phyloP scores from a whole-genome alignment of 2,888 invertebrate genomes.

The Syritta pipiens region DNA sequence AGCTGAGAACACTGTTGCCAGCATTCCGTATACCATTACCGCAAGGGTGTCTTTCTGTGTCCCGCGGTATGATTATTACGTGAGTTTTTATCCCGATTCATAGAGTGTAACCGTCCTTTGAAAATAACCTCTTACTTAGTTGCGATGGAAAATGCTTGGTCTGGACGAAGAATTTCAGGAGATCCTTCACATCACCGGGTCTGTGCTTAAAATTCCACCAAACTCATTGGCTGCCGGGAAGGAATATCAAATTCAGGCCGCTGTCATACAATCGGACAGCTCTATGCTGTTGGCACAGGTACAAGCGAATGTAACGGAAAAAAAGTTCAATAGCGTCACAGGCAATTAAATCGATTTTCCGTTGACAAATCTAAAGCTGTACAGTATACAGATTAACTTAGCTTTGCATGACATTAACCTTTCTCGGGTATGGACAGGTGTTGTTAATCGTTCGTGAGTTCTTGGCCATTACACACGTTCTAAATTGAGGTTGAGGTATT shows the following conservation, averaged over 20 bases:
- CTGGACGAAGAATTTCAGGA: conserved; percentile 69
- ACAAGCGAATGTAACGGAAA: not conserved
- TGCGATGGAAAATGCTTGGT: conserved; percentile 70
- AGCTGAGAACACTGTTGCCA: conserved; percentile 70
- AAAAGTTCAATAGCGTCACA: conserved; percentile 6
- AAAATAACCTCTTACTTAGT: conserved; percentile 1
- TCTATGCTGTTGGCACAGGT: not conserved
- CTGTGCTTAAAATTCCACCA: conserved; percentile 66
- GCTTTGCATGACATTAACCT: no score
- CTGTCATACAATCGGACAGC: conserved; percentile 51
- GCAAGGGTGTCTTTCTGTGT: conserved; percentile 70
- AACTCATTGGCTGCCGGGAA: conserved; percentile 68
- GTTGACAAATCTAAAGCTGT: conserved; percentile 1
- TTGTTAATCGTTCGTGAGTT: no score
- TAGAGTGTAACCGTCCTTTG: no score
- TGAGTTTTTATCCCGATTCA: no score
- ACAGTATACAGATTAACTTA: no score
- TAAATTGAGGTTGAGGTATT: no score
- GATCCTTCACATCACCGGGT: conserved; percentile 64
- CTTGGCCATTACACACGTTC: no score
- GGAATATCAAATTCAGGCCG: conserved; percentile 71
- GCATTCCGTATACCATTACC: conserved; percentile 64
- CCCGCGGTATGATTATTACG: conserved; percentile 70
- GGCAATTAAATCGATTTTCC: conserved; percentile 35
- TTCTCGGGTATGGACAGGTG: no score